These are phyloP conservation scores for Beaufortia kweichowensis DNA, from an alignment of 2,113 vertebrate genomes.

Conservation along the genomic window DNA sequence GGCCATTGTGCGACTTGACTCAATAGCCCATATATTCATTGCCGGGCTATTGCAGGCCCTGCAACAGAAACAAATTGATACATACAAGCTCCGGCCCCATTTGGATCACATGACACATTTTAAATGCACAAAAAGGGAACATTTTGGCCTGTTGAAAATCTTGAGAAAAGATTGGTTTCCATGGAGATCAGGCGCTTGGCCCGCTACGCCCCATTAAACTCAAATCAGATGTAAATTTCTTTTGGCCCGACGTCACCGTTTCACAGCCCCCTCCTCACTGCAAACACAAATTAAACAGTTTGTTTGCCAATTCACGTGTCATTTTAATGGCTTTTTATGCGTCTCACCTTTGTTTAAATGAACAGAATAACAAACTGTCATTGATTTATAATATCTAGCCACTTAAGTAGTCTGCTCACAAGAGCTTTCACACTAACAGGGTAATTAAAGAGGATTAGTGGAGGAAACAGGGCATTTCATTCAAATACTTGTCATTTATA, in stretches of 20 bases:
- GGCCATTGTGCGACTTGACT: constrained; percentile 77
- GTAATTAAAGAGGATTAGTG: constrained; percentile 44
- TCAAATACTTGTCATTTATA: constrained; percentile 34
- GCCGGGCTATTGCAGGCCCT: constrained; percentile 70
- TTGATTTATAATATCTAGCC: constrained; percentile 85
- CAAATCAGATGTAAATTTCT: constrained; percentile 89
- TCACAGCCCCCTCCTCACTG: constrained; percentile 72
- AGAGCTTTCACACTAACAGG: constrained; percentile 55
- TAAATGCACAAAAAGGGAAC: constrained; percentile 83
- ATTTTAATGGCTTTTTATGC: constrained; percentile 89
- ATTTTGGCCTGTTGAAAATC: constrained; percentile 86
- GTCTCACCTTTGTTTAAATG: constrained; percentile 82
- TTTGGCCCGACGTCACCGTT: constrained; percentile 64
- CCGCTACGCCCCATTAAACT: constrained; percentile 85
- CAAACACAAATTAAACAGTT: constrained; percentile 86
- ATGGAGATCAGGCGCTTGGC: constrained; percentile 76
- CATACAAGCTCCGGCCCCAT: constrained; percentile 80
- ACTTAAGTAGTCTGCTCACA: constrained; percentile 67
- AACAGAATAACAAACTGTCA: constrained; percentile 79
- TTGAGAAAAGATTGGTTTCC: constrained; percentile 85
- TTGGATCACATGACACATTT: constrained; percentile 81
- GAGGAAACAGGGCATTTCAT: constrained; percentile 2
- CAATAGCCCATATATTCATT: constrained; percentile 88
- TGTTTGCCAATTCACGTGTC: constrained; percentile 90
- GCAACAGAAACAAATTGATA: constrained; percentile 96